Base-by-base conservation (phyloP, 2,113 vertebrate species). In the Oophaga pumilio region DNA sequence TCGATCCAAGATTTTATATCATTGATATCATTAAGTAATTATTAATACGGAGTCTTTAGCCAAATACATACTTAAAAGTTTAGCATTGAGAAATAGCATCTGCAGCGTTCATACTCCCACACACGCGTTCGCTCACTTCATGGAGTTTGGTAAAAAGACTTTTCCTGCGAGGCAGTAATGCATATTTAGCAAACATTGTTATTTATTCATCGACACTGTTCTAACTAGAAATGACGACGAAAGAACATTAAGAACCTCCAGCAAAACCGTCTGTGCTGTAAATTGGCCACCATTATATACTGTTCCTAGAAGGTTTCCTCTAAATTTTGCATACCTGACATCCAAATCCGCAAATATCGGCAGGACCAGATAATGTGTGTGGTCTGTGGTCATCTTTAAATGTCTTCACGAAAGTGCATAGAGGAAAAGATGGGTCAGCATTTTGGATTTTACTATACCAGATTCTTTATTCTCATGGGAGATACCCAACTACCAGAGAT, bases 141-240 rank as follows among this genome's bases (percentile, higher is more conserved):
- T 28, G 7, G 28, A 73, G 2, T 15, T 73, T 73, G 28, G 69
- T 73, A 73, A 73, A 43, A 43, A 73, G 71, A 49, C 43, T 74
- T 33, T 74, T 17, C 43, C 33, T 74, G 50, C 33, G 22, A 49
- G 71, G 71, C 71, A 74, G 43, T 50, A 74, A 74, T 74, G 43
- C 71, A 50, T 74, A 74, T 74, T 74, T 74, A 74, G 71, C 71
- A 74, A 74, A 74, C 71, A 74, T 74, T 74, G 33, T 74, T 74
- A 74, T 74, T 74, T 74, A 74, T 74, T 74, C 71, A 74, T 74
- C 71, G 15, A 22, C 71, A 50, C 71, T 50, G 71, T 50, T 74
- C 22, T 74, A 74, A 74, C 71, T 11, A 22, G 71, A 50, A 50
- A 74, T 74, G 71, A 74, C 71, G 50, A 74, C 17, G 4, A 74